Percentiles rank a stretch among this genome's conserved stretches.
phyloP scores from a whole-genome alignment of 2,797 vertebrate genomes.

The Leuciscus waleckii region DNA sequence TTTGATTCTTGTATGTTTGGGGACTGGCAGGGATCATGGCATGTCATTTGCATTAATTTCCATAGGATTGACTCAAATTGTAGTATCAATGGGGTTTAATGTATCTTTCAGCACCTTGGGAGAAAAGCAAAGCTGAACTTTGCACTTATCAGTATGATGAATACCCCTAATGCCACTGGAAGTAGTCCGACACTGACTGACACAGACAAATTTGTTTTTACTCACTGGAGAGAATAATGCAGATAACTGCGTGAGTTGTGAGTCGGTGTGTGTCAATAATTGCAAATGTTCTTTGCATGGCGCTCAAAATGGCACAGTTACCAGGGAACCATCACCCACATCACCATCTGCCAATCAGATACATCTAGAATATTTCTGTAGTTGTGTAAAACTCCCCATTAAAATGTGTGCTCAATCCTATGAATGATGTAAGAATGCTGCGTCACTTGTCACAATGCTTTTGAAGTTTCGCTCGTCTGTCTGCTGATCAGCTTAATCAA shows the following conservation, averaged over 20 bases:
- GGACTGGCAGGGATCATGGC: background rate
- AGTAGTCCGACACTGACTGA: background rate
- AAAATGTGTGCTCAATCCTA: conserved; percentile 1
- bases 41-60: conserved; percentile 12
- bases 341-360: conserved; percentile 21
- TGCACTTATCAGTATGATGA: background rate
- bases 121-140: conserved; percentile 8
- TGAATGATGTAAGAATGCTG: background rate
- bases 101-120: conserved; percentile 7
- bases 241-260: conserved; percentile 8
- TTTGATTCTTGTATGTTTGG: background rate
- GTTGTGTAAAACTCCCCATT: background rate
- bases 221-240: background rate
- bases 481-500: conserved; percentile 12
- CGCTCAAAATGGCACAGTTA: conserved; percentile 4
- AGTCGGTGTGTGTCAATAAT: conserved; percentile 18
- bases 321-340: conserved; percentile 29
- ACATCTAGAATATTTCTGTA: conserved; percentile 1
- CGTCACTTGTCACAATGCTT: background rate
- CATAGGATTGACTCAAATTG: background rate
- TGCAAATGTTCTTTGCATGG: conserved; percentile 24
- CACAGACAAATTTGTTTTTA: background rate
- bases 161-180: background rate
- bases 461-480: background rate
- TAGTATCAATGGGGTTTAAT: background rate